Conservation (phyloP, 2,797 vertebrate genomes). For the Myotis daubentonii region DNA sequence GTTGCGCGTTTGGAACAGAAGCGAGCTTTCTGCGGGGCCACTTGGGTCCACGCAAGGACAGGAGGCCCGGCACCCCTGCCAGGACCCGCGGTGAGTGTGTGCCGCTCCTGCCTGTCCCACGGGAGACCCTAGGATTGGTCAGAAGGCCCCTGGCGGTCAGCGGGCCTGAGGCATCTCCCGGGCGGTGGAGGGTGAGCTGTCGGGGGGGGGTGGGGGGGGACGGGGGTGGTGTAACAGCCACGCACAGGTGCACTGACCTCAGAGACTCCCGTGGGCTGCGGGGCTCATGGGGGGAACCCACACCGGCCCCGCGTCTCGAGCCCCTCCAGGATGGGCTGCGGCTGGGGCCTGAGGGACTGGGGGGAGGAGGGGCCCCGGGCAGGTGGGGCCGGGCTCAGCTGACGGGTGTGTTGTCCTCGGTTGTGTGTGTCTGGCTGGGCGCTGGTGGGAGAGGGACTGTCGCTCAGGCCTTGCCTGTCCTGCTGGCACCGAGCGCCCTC, state of each 20-base stretch:
- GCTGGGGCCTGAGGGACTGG: background rate
- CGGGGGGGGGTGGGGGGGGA: too few species aligned
- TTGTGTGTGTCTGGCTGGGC: background rate
- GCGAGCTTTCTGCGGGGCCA: slow-evolving; percentile 52
- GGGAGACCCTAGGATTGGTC: slow-evolving; percentile 52
- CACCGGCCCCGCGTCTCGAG: rapidly evolving
- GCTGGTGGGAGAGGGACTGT: background rate
- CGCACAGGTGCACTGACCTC: background rate
- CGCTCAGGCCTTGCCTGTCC: background rate
- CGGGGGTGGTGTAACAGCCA: background rate
- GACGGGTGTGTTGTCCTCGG: background rate
- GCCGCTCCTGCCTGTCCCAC: background rate
- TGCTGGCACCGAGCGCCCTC: background rate
- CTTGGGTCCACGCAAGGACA: slow-evolving; percentile 48
- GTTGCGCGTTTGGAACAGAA: slow-evolving; percentile 67
- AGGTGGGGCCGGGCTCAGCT: background rate
- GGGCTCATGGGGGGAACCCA: background rate
- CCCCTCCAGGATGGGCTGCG: rapidly evolving
- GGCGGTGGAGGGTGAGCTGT: background rate
- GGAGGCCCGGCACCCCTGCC: background rate
- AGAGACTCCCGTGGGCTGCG: background rate
- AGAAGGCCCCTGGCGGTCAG: background rate
- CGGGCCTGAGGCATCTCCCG: background rate
- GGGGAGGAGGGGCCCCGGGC: too few species aligned
- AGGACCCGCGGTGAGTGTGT: background rate